Percentiles rank a stretch among this genome's conserved stretches.
Evolutionary conservation across 2,888 invertebrate species (phyloP).

Genomic region (Cenopis cana): DNA sequence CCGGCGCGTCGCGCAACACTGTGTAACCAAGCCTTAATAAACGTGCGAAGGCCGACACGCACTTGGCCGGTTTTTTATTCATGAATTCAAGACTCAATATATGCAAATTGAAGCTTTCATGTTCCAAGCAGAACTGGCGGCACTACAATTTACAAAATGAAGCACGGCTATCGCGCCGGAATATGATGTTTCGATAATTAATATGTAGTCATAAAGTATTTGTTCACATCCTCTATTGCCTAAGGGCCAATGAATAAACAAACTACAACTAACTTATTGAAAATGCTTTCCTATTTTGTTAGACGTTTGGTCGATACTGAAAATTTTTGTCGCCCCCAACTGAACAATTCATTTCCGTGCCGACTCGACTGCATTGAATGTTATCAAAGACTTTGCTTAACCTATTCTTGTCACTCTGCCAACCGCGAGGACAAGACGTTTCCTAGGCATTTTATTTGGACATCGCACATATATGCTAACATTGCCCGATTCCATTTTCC

Average conservation of each 20-base stretch:
- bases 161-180: not conserved
- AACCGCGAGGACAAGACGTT: not conserved
- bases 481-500: slow-evolving; percentile 1
- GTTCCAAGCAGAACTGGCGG: not conserved
- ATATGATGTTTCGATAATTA: not conserved
- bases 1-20: too few relatives aligned
- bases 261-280: not conserved
- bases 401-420: slow-evolving; percentile 21
- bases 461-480: not conserved
- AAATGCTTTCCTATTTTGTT: not conserved
- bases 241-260: not conserved
- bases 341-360: slow-evolving; percentile 8
- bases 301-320: not conserved
- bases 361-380: slow-evolving; percentile 2
- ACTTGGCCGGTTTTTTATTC: too few relatives aligned
- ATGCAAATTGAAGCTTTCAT: too few relatives aligned
- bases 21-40: too few relatives aligned
- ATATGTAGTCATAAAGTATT: too few relatives aligned
- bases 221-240: not conserved
- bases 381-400: slow-evolving; percentile 7
- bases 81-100: too few relatives aligned
- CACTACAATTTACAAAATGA: not conserved
- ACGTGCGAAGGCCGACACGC: not conserved
- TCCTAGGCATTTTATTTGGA: slow-evolving; percentile 12
- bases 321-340: not conserved